Percentiles rank a stretch among this genome's conserved stretches.
Conservation (phyloP, 2,888 invertebrate species). For the Athetis lepigone region DNA sequence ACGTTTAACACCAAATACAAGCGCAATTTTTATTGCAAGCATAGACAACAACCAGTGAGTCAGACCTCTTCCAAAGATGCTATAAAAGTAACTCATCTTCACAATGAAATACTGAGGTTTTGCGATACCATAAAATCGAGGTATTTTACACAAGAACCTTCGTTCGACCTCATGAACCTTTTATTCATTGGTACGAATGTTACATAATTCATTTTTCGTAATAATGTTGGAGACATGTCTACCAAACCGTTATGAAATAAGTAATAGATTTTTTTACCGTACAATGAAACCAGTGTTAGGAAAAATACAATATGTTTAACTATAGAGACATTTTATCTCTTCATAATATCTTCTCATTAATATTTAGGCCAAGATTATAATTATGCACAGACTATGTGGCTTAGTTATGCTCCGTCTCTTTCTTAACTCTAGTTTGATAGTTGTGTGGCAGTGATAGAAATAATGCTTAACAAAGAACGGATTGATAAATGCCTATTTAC, state of each 20-base stretch:
- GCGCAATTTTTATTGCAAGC: neutral
- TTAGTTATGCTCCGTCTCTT: too few species aligned
- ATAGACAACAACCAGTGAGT: neutral
- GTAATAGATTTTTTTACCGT: neutral
- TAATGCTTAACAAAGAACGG: too few species aligned
- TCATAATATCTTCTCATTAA: too few species aligned
- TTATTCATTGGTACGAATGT: slow-evolving; percentile 37
- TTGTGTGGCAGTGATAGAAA: too few species aligned
- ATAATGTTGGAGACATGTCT: slow-evolving; percentile 19
- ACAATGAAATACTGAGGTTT: slow-evolving; percentile 36
- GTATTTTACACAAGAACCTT: slow-evolving; percentile 17
- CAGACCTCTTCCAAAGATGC: slow-evolving; percentile 17
- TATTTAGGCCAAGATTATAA: too few species aligned
- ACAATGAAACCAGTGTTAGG: neutral
- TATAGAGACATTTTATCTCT: slow-evolving; percentile 4
- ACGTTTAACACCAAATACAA: neutral
- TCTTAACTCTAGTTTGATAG: too few species aligned
- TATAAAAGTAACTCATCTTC: slow-evolving; percentile 34
- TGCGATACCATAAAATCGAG: slow-evolving; percentile 22
- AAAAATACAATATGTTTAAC: neutral
- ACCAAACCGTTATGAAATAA: slow-evolving; percentile 12
- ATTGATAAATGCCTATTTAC: too few species aligned
- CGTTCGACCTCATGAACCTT: slow-evolving; percentile 19
- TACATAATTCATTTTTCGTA: slow-evolving; percentile 42
- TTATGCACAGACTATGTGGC: too few species aligned